Conservation (phyloP, 2,113 vertebrate genomes). For the Anthoscopus minutus region DNA sequence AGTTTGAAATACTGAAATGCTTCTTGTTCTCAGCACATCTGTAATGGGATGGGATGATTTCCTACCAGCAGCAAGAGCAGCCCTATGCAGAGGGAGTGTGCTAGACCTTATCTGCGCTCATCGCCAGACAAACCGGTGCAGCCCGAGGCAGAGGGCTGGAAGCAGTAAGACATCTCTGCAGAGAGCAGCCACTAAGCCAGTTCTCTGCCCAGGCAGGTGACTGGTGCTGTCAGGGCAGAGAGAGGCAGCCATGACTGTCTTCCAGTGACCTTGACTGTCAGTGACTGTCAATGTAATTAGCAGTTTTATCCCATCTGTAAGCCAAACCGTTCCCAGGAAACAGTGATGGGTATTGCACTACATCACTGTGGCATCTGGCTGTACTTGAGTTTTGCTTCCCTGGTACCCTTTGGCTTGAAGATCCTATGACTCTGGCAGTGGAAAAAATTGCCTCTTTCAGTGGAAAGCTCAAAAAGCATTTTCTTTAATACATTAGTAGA, state of each 20-base stretch:
- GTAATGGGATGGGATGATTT: neutral
- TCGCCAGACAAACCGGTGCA: neutral
- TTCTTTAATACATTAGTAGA: neutral
- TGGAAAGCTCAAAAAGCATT: neutral
- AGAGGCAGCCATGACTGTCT: fast-evolving
- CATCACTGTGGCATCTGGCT: neutral
- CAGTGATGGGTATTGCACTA: neutral
- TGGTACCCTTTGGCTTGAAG: neutral
- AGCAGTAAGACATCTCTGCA: neutral
- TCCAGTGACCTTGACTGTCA: neutral
- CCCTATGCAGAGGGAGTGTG: neutral
- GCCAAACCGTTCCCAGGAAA: neutral
- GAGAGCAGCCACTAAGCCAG: neutral
- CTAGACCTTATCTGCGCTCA: neutral
- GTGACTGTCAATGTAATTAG: neutral
- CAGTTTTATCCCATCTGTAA: neutral
- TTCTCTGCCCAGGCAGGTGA: neutral
- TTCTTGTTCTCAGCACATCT: neutral
- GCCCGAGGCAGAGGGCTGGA: neutral
- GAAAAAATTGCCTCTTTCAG: neutral
- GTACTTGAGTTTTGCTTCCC: neutral
- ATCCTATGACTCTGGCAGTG: neutral
- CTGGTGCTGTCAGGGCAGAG: neutral
- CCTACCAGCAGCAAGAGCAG: neutral
- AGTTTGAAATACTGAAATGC: neutral